Evolutionary conservation across 2,888 invertebrate species (phyloP).

Genomic region (Callinectes sapidus): DNA sequence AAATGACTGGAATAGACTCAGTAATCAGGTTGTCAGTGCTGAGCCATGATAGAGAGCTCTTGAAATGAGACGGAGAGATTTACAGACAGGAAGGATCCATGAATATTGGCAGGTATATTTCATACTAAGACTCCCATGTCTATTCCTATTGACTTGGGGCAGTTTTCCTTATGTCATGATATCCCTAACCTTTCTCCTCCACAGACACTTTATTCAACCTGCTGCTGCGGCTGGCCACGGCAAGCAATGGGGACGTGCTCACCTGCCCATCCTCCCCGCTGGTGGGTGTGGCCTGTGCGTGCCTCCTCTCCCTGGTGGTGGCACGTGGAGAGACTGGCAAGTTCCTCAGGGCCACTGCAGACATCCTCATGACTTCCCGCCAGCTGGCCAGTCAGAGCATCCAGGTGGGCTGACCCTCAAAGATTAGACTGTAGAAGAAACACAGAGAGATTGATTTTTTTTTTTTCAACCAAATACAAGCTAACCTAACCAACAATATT

Average conservation of each 20-base stretch:
- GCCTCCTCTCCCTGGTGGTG: constrained; percentile 92
- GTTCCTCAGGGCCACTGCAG: constrained; percentile 89
- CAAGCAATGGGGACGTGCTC: constrained; percentile 74
- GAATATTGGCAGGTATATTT: too few species aligned
- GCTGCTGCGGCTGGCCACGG: constrained; percentile 87
- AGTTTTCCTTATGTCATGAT: neutral
- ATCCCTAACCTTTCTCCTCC: constrained; percentile 66
- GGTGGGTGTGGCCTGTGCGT: constrained; percentile 91
- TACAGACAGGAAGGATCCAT: too few species aligned
- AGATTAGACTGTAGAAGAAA: neutral
- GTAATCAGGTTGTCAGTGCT: too few species aligned
- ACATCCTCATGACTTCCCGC: constrained; percentile 89
- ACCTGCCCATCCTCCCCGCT: constrained; percentile 76
- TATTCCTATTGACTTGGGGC: too few species aligned
- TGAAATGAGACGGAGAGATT: too few species aligned
- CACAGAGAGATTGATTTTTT: too few species aligned
- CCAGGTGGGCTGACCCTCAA: constrained; percentile 79
- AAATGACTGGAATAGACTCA: too few species aligned
- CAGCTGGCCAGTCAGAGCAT: constrained; percentile 86
- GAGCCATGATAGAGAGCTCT: too few species aligned
- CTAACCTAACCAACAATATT: too few species aligned
- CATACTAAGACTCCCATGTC: too few species aligned
- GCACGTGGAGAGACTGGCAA: constrained; percentile 95
- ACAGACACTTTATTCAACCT: constrained; percentile 89
- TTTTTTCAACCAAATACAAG: too few species aligned